phyloP scores from a whole-genome alignment of 2,888 invertebrate species.

The Gandaritis pyraliata region DNA sequence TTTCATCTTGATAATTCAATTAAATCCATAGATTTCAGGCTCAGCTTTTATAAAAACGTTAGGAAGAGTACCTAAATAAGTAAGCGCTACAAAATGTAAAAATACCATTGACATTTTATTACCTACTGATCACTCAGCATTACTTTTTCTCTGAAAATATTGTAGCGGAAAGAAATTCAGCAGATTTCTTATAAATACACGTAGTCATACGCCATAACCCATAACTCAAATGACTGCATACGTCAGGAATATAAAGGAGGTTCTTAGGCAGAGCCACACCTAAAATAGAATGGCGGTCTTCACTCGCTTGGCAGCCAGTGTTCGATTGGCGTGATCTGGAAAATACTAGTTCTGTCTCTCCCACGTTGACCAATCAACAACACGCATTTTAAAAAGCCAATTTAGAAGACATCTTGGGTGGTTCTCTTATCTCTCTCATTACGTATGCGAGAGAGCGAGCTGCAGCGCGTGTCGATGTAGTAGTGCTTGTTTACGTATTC shows the following conservation, averaged over 20 bases:
- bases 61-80: background rate
- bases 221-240: constrained; percentile 82
- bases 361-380: constrained; percentile 73
- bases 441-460: constrained; percentile 61
- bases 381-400: constrained; percentile 65
- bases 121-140: constrained; percentile 50
- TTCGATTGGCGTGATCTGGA: constrained; percentile 70
- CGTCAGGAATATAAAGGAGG: constrained; percentile 83
- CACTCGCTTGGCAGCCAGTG: constrained; percentile 57
- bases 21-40: too few relatives aligned
- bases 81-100: constrained; percentile 8
- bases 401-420: constrained; percentile 67
- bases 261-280: constrained; percentile 71
- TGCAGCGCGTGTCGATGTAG: constrained; percentile 57
- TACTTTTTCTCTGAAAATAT: constrained; percentile 56
- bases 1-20: too few relatives aligned
- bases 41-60: too few relatives aligned
- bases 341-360: constrained; percentile 63
- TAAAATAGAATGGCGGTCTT: constrained; percentile 79
- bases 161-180: constrained; percentile 62
- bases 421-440: constrained; percentile 67
- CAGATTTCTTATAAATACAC: constrained; percentile 72
- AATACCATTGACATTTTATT: constrained; percentile 39
- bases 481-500: constrained; percentile 51
- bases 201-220: constrained; percentile 74